Base-by-base conservation (phyloP, 2,888 invertebrate genomes). In the Lottia scabra region DNA sequence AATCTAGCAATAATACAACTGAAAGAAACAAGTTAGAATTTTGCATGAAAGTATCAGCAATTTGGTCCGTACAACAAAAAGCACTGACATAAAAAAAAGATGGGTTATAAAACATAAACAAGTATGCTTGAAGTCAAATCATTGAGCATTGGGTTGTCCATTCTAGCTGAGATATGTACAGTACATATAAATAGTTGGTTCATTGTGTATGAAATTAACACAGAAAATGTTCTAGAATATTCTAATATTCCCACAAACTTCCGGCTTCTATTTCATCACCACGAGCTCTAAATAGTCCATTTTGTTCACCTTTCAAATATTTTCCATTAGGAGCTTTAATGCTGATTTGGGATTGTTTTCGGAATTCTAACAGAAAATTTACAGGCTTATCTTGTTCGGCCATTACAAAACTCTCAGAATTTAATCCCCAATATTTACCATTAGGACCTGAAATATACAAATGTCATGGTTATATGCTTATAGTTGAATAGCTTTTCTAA, bases 351-450 rank as follows among this genome's bases (percentile, higher is more conserved):
- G 97, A 96, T 44, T 97, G 96, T 90, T 96, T 97, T 82, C 96
- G 93, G 85, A 98, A 92, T 91, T 98, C 97, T 86, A 98, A 92
- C 89, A 94, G 95, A 92, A 98, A 98, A 68, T 95, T 95, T 85
- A 94, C 93, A 23, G 96, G 94, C 26, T 92, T 89, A 85, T 96
- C 93, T 13, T 70, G 48, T 90, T 97, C 97, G 74, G 96, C 95
- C 46, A 94, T 93, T 72, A 98, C 94, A 13, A 80, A 79, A 70
- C 94, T 93, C 90, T 97, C 97, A 83, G 94, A 94, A 88, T 95
- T 95, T 70, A 95, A 94, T 89, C 95, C 94, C 97, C 97, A 97
- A 91, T 96, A 98, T 89, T 96, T 96, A 85, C 95, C 95, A 91
- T 95, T 96, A 89, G 95, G 94, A 81, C 96, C 96, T 96, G 90